Evolutionary conservation across 1,140 invertebrate species (phyloP).

Genomic region (Charaxes varanes): DNA sequence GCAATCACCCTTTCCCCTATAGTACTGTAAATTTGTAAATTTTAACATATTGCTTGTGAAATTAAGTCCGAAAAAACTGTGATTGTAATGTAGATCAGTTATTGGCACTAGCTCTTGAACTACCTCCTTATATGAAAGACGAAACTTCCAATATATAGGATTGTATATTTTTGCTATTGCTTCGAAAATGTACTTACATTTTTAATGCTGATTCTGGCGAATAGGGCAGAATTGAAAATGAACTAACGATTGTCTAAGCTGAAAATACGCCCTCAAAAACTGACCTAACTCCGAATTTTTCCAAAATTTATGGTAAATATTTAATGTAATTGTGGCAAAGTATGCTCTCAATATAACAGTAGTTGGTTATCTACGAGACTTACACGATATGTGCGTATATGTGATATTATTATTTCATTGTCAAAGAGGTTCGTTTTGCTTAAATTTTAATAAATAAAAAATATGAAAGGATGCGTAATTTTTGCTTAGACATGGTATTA

Average conservation of each 20-base stretch:
- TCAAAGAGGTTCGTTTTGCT: background rate
- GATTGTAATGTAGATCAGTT: conserved; percentile 20
- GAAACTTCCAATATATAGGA: conserved; percentile 10
- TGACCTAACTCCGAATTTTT: too few relatives aligned
- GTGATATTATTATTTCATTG: background rate
- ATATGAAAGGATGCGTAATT: too few relatives aligned
- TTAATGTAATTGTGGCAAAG: background rate
- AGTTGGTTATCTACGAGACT: too few relatives aligned
- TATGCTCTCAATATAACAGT: background rate
- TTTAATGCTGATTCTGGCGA: too few relatives aligned
- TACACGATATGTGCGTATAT: too few relatives aligned
- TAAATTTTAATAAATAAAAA: background rate
- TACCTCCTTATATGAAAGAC: conserved; percentile 22
- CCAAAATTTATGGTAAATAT: background rate
- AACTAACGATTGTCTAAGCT: too few relatives aligned
- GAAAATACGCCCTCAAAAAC: too few relatives aligned
- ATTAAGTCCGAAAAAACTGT: conserved; percentile 21
- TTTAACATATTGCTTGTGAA: conserved; percentile 12
- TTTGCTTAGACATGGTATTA: too few relatives aligned
- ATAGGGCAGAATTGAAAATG: too few relatives aligned
- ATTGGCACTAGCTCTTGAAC: conserved; percentile 24
- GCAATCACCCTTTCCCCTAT: background rate
- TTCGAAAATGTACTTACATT: conserved; percentile 13
- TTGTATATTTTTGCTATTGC: conserved; percentile 12
- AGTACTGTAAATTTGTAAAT: background rate